Conservation (phyloP, 1,140 invertebrate genomes). For the Drosophila ercepeae region DNA sequence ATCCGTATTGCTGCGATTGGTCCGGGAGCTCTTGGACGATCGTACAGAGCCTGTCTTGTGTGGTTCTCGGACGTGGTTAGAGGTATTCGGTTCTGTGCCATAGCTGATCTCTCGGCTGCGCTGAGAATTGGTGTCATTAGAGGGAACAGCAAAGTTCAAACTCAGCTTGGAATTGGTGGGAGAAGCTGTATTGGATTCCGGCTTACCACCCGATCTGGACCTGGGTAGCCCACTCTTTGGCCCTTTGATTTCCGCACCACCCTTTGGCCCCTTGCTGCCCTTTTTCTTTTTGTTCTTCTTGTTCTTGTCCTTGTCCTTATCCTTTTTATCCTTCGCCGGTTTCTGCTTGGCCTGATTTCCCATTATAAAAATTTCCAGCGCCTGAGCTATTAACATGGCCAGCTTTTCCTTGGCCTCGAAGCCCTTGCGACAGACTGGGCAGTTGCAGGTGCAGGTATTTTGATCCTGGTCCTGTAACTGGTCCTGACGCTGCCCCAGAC, state of each 20-base stretch:
- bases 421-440: constrained; percentile 7
- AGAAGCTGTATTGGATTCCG: not conserved
- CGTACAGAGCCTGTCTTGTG: not conserved
- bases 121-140: not conserved
- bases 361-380: constrained; percentile 44
- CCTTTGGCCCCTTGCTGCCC: not conserved
- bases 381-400: constrained; percentile 25
- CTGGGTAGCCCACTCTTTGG: not conserved
- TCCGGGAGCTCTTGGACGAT: not conserved
- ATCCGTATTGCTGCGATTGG: no score
- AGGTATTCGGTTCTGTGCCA: not conserved
- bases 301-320: not conserved
- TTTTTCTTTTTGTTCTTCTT: not conserved
- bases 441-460: constrained; percentile 17
- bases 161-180: not conserved
- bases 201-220: not conserved
- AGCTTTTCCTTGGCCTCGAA: constrained; percentile 15
- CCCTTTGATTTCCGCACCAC: not conserved
- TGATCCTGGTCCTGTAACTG: not conserved
- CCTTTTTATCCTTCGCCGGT: not conserved
- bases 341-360: not conserved
- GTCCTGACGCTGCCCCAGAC: not conserved
- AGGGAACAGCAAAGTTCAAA: not conserved
- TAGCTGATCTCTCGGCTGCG: not conserved
- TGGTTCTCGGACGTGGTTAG: not conserved